A percentile compares a stretch with the other conserved stretches of the same genome.
These are phyloP conservation scores for Scartelaos histophorus DNA, from an alignment of 2,113 vertebrate genomes.

Conservation along the genomic window DNA sequence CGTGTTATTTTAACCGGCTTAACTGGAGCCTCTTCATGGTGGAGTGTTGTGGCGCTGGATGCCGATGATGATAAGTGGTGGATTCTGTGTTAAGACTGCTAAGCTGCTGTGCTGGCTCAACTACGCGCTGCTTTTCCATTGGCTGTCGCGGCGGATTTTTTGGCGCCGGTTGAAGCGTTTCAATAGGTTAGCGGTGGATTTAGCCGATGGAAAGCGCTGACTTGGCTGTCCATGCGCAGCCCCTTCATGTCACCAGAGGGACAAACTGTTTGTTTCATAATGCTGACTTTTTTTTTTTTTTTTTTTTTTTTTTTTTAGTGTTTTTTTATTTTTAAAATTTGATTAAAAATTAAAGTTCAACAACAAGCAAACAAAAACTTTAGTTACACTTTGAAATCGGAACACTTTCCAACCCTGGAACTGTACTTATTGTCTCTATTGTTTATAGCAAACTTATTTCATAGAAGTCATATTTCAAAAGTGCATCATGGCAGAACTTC, in stretches of 20 bases:
- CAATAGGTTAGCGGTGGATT: conserved; percentile 78
- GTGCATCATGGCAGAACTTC: not conserved
- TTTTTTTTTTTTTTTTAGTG: conserved; percentile 9
- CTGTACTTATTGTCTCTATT: conserved; percentile 5
- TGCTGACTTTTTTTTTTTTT: conserved; percentile 63
- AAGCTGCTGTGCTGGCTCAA: conserved; percentile 74
- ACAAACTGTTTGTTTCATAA: conserved; percentile 74
- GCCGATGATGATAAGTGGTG: conserved; percentile 76
- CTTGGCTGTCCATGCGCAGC: conserved; percentile 69
- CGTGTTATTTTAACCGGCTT: conserved; percentile 79
- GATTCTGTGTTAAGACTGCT: conserved; percentile 77
- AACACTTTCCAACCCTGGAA: conserved; percentile 8
- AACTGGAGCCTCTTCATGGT: conserved; percentile 77
- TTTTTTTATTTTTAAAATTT: conserved; percentile 38
- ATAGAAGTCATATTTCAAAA: conserved; percentile 3
- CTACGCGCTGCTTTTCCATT: conserved; percentile 53
- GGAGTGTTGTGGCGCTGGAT: conserved; percentile 75
- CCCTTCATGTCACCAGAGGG: conserved; percentile 70
- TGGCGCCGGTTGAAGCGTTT: conserved; percentile 74
- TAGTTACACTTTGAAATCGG: conserved; percentile 25
- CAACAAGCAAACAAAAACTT: conserved; percentile 56
- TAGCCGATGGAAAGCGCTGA: conserved; percentile 77
- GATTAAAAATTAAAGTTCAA: conserved; percentile 62
- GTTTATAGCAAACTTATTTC: conserved; percentile 1
- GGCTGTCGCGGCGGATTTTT: conserved; percentile 66